Conservation (phyloP, 2,797 vertebrate genomes). For the Mormyrops boulengeri region DNA sequence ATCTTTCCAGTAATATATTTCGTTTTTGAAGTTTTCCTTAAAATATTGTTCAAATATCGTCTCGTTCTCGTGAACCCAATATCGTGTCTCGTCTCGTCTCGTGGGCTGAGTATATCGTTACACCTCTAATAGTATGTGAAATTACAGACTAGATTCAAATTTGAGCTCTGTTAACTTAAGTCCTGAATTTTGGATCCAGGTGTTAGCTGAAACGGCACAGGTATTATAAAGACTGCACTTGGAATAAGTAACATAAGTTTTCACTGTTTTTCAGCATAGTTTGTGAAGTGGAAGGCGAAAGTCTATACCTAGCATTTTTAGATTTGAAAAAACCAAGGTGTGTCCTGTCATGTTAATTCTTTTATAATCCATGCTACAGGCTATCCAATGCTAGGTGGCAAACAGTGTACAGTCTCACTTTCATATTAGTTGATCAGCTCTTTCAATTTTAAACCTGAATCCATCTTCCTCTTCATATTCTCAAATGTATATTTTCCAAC, state of each 20-base stretch:
- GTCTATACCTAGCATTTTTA: neutral
- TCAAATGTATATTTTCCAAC: conserved; percentile 28
- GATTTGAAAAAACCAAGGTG: neutral
- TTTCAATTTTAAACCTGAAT: neutral
- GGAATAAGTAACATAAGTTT: neutral
- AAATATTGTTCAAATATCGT: too few relatives aligned
- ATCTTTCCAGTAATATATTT: too few relatives aligned
- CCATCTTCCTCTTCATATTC: conserved; percentile 22
- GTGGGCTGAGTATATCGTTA: too few relatives aligned
- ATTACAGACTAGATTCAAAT: neutral
- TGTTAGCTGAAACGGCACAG: neutral
- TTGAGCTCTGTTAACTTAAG: neutral
- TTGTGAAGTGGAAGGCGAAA: neutral
- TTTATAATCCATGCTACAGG: neutral
- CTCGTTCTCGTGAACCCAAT: too few relatives aligned
- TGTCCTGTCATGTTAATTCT: neutral
- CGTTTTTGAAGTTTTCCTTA: too few relatives aligned
- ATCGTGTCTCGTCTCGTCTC: too few relatives aligned
- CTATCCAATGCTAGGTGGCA: neutral
- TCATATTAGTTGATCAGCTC: conserved; percentile 20
- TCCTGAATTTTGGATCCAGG: neutral
- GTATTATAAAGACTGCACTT: neutral
- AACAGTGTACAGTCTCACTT: neutral
- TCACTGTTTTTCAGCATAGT: neutral
- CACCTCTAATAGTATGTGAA: neutral